Base-by-base conservation (phyloP, 2,888 invertebrate genomes). In the Tetropium fuscum region DNA sequence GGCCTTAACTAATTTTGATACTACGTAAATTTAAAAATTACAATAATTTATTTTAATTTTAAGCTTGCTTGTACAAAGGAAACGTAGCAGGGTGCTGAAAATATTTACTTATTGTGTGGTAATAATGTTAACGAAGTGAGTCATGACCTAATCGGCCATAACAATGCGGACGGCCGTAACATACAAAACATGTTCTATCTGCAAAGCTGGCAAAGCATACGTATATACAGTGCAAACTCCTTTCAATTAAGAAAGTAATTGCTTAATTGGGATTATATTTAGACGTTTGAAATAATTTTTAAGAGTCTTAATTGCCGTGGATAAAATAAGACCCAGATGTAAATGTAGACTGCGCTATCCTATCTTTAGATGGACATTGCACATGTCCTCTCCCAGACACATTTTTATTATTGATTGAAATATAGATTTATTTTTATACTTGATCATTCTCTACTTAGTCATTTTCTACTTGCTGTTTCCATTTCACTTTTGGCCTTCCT, bases 101-200 rank as follows among this genome's bases (percentile, higher is more conserved):
- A 54, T 54, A 54, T 44, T 48, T 44, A 32, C 54, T 54, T 54
- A 54, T 54, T 54, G 54, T 54, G 54, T 54, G 54, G 54, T 54
- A 54, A 54, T 54, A 54, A 54, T 20, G 44, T 44, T 54, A 54
- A 54, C 45, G 25, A 44, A 36, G 36, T 54, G 54, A 54, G 32
- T 54, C 54, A 54, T 13, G 15, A 54, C 22, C 34, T 54, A 54
- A 45, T 44, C 54, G 36, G 34, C 43, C 27, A 54, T 54, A 54
- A 44, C 34, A 34, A 44, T 20, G 54, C 54, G 43, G 44, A 44
- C 54, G 44, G 45, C 44, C 54, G 45, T 36, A 34, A 36, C 20
- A 22, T 22, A 36, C 15, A 13, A 19, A 44, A 18, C 34, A 19
- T 34, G 44, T 11, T 36, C 7, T 40, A 30, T 41, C 41, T 48